Base-by-base conservation (phyloP, 2,113 vertebrate genomes). In the Anthoscopus minutus region DNA sequence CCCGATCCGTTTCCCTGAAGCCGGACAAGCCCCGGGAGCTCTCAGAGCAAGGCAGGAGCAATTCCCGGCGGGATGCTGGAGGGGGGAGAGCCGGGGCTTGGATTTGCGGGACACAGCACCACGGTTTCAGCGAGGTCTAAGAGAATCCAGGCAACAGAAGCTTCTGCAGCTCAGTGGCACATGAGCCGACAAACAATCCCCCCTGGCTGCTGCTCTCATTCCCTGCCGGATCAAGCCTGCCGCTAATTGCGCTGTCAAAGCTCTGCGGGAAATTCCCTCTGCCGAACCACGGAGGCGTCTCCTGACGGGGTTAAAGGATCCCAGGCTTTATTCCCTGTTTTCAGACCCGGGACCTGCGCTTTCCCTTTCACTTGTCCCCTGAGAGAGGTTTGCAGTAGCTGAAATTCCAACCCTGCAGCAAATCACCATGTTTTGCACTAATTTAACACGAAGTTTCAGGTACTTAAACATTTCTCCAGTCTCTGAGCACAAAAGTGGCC, bases 391-490 rank as follows among this genome's bases (percentile, higher is more conserved):
- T 82, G 89, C 84, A 80, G 85, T 3, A 89, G 88, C 62, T 89
- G 81, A 78, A 94, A 77, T 81, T 79, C 85, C 82, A 87, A 31
- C 73, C 83, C 92, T 89, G 95, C 82, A 86, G 91, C 89, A 40
- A 48, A 77, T 88, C 81, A 73, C 42, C 12, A 0, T 35, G 89
- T 58, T 96, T 86, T 87, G 79, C 51, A 16, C 79, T 88, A 69
- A 96, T 95, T 92, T 86, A 88, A 91, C 81, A 21, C 1, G 56
- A 96, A 94, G 85, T 66, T 89, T 45, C 8, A 60, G 58, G 60
- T 89, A 25, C 78, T 82, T 47, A 23, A 81, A 86, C 22, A 77
- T 80, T 91, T 95, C 85, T 95, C 78, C 62, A 56, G 54, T 24
- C 58, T 67, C 27, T 67, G 81, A 95, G 78, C 76, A 94, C 78